These are phyloP conservation scores for Ctenochaetus hawaiiensis DNA, from an alignment of 2,797 vertebrate species.

Conservation along the genomic window DNA sequence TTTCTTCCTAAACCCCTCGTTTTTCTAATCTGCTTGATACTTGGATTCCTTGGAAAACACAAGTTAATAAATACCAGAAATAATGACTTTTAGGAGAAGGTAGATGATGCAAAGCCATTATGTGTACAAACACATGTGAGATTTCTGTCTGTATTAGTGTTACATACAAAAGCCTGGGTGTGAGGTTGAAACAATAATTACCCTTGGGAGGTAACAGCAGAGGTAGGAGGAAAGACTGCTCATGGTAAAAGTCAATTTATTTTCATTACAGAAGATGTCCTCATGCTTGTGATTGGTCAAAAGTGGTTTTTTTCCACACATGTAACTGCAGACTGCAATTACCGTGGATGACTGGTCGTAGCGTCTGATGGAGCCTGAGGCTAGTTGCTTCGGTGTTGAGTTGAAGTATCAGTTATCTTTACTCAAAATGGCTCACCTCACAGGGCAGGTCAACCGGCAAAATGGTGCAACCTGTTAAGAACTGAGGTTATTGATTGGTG, in stretches of 20 bases:
- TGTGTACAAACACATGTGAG: too few relatives aligned
- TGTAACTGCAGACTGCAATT: background rate
- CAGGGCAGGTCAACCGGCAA: too few relatives aligned
- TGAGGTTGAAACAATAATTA: background rate
- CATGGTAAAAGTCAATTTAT: background rate
- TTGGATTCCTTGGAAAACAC: background rate
- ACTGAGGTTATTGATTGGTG: too few relatives aligned
- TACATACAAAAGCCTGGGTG: background rate
- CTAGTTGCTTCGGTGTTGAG: too few relatives aligned
- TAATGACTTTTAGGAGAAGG: background rate
- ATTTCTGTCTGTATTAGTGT: background rate
- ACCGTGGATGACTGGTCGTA: too few relatives aligned
- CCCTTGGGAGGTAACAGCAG: background rate
- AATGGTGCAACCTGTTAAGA: too few relatives aligned
- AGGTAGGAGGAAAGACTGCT: background rate
- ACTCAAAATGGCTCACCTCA: too few relatives aligned
- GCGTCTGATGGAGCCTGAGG: too few relatives aligned
- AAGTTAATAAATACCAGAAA: background rate
- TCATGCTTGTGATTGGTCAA: background rate
- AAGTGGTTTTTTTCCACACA: background rate
- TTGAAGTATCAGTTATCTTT: too few relatives aligned
- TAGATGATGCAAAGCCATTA: background rate
- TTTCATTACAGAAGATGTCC: background rate
- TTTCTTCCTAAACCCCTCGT: background rate
- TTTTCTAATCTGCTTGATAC: background rate